Conservation (phyloP, 1,140 invertebrate species). For the Laodelphax striatellus region DNA sequence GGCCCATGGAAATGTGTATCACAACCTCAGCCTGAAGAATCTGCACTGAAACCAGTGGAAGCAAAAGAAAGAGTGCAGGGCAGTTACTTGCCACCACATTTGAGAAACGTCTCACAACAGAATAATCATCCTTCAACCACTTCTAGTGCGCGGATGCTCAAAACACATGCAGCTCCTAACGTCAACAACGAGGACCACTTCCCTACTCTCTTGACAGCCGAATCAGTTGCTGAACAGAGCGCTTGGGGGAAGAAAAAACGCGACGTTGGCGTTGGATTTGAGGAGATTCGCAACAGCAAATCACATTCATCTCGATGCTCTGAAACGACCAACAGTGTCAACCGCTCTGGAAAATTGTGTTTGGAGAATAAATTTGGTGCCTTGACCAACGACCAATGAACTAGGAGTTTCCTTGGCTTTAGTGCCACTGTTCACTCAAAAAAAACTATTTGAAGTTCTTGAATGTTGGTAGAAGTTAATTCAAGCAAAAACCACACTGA, state of each 20-base stretch:
- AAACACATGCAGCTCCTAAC: conserved; percentile 48
- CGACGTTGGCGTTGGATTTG: conserved; percentile 16
- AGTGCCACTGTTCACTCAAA: conserved; percentile 13
- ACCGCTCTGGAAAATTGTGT: conserved; percentile 8
- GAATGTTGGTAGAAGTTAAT: no score
- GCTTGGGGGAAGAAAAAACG: conserved; percentile 34
- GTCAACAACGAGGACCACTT: conserved; percentile 73
- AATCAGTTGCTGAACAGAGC: conserved; percentile 34
- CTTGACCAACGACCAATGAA: conserved; percentile 18
- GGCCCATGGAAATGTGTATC: conserved; percentile 48
- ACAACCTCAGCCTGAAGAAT: conserved; percentile 9
- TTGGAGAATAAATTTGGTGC: conserved; percentile 22
- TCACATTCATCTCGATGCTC: conserved; percentile 14
- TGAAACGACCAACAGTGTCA: conserved; percentile 8
- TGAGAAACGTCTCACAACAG: conserved; percentile 27
- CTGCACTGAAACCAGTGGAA: not conserved
- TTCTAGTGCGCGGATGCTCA: not conserved
- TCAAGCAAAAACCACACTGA: no score
- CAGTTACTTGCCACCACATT: conserved; percentile 40
- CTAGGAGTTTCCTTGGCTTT: no score
- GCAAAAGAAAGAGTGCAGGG: not conserved
- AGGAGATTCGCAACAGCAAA: conserved; percentile 20
- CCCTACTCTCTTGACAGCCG: conserved; percentile 55
- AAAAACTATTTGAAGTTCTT: no score
- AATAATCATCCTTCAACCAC: not conserved